These are phyloP conservation scores for Pheosia gnoma DNA, from an alignment of 2,888 invertebrate genomes.

Conservation along the genomic window DNA sequence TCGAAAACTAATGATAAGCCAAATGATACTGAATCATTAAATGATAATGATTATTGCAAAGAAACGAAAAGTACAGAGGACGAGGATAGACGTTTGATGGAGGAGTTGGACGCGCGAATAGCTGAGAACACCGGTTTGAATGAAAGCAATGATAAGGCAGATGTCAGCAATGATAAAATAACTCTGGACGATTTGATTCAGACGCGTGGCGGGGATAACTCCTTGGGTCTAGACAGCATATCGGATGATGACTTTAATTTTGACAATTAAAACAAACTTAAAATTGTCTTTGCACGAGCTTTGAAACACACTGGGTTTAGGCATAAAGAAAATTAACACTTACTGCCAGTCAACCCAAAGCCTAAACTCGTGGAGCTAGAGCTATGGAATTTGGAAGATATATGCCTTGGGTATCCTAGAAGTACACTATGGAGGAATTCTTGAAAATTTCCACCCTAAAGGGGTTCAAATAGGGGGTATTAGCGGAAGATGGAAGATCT, in stretches of 20 bases:
- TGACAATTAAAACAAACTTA: conserved; percentile 20
- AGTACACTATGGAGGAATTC: too few species aligned
- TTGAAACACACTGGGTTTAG: too few species aligned
- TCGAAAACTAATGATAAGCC: conserved; percentile 21
- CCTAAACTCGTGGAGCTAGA: too few species aligned
- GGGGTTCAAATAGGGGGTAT: too few species aligned
- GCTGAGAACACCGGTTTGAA: conserved; percentile 28
- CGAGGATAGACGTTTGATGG: conserved; percentile 50
- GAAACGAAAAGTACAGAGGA: conserved; percentile 29
- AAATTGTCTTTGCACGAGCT: too few species aligned
- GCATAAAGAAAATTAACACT: too few species aligned
- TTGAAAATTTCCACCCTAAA: too few species aligned
- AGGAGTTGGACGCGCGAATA: conserved; percentile 47
- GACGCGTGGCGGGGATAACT: conserved; percentile 22
- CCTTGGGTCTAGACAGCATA: conserved; percentile 45
- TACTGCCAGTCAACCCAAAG: too few species aligned
- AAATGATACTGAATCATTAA: not conserved
- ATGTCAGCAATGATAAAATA: conserved; percentile 4
- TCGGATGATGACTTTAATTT: conserved; percentile 50
- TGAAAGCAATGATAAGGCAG: conserved; percentile 4
- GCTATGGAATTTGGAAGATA: too few species aligned
- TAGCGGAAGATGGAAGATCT: too few species aligned
- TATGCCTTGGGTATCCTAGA: too few species aligned
- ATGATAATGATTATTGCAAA: not conserved
- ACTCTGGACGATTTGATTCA: conserved; percentile 8